These are phyloP conservation scores for Bombyx mandarina DNA, from an alignment of 1,140 invertebrate genomes.

Conservation along the genomic window DNA sequence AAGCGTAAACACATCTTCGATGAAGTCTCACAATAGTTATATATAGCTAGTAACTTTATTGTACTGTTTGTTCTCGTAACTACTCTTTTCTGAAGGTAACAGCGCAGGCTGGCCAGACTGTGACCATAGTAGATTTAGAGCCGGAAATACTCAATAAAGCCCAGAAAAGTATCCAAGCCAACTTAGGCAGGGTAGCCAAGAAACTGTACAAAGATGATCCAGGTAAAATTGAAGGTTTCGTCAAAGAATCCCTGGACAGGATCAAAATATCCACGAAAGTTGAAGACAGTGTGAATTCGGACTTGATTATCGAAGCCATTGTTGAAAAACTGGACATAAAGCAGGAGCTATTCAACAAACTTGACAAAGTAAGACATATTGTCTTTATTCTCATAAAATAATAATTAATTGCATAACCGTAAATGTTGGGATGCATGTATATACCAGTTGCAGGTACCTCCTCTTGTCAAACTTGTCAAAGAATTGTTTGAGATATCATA, in stretches of 20 bases:
- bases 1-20: no score
- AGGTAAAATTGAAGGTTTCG: conserved; percentile 74
- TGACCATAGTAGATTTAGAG: conserved; percentile 82
- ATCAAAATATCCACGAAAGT: conserved; percentile 70
- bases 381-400: conserved; percentile 6
- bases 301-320: conserved; percentile 89
- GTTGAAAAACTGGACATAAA: conserved; percentile 87
- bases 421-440: not conserved
- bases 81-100: conserved; percentile 73
- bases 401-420: conserved; percentile 1
- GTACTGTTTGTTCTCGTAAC: not conserved
- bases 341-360: conserved; percentile 80
- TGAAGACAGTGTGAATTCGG: conserved; percentile 64
- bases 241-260: conserved; percentile 72
- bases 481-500: no score
- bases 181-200: conserved; percentile 80
- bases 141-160: conserved; percentile 80
- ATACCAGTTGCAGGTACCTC: not conserved
- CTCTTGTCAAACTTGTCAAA: no score
- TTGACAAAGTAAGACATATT: conserved; percentile 65
- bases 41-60: no score
- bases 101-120: conserved; percentile 83
- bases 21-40: no score
- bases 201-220: conserved; percentile 81
- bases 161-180: conserved; percentile 76